A percentile compares a stretch with the other conserved stretches of the same genome.
Evolutionary conservation across 2,797 vertebrate genomes (phyloP).

Genomic region (Gouania willdenowi): DNA sequence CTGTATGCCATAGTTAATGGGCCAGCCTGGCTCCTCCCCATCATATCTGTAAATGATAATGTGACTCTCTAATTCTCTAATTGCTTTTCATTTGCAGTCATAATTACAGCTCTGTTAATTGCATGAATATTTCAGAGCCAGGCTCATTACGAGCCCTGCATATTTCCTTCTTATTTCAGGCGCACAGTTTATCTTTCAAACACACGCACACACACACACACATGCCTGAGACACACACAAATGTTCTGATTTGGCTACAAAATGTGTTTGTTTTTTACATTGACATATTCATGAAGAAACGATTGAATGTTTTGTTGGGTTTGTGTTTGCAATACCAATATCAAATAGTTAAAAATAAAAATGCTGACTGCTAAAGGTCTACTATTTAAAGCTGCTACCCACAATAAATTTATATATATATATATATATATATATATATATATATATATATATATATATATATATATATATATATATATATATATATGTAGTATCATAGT

Average conservation of each 20-base stretch:
- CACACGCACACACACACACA: neutral
- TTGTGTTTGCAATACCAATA: no score
- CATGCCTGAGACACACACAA: constrained; percentile 5
- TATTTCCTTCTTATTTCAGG: constrained; percentile 53
- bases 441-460: no score
- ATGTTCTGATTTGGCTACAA: constrained; percentile 37
- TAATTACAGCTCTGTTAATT: constrained; percentile 80
- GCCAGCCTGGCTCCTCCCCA: constrained; percentile 38
- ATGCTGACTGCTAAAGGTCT: no score
- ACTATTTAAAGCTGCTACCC: no score
- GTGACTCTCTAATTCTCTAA: constrained; percentile 72
- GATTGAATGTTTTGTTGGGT: no score
- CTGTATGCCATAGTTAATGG: constrained; percentile 15
- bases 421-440: no score
- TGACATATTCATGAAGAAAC: no score
- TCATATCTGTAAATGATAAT: constrained; percentile 67
- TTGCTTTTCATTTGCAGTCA: constrained; percentile 72
- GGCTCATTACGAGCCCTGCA: constrained; percentile 60
- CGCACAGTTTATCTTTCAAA: constrained; percentile 11
- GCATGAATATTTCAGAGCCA: constrained; percentile 74
- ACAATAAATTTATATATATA: no score
- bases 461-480: no score
- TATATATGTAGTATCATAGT: no score
- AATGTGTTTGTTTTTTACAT: constrained; percentile 38
- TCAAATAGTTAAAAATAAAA: no score